Conservation (phyloP, 1,140 invertebrate species). For the Anadara kagoshimensis region DNA sequence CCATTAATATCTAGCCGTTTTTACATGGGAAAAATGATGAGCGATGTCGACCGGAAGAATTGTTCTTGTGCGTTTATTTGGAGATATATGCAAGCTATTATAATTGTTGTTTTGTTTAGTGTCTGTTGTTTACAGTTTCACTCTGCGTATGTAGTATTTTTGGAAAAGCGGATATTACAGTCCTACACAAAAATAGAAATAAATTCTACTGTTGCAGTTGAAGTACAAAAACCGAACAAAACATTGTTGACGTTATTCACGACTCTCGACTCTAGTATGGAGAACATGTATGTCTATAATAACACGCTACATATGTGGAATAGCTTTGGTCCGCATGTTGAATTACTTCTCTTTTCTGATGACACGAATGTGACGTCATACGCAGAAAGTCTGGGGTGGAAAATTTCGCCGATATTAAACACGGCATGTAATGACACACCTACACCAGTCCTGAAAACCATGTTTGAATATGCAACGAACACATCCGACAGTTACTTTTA, state of each 20-base stretch:
- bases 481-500: neutral
- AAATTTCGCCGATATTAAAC: neutral
- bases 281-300: slow-evolving; percentile 9
- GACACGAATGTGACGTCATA: neutral
- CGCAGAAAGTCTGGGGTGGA: neutral
- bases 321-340: neutral
- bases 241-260: neutral
- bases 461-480: neutral
- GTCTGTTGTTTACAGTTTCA: no score
- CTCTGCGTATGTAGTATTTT: no score
- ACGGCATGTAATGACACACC: slow-evolving; percentile 8
- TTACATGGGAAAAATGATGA: no score
- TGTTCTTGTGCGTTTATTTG: no score
- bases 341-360: slow-evolving; percentile 3
- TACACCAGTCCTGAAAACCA: slow-evolving; percentile 12
- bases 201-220: no score
- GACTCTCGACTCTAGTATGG: slow-evolving; percentile 5
- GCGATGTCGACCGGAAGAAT: no score
- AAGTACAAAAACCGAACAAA: no score
- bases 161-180: no score
- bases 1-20: no score
- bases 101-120: no score
- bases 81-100: no score
- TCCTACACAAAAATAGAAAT: no score
- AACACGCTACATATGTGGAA: slow-evolving; percentile 4